phyloP scores from a whole-genome alignment of 2,797 vertebrate species.

The Leptodactylus fallax region DNA sequence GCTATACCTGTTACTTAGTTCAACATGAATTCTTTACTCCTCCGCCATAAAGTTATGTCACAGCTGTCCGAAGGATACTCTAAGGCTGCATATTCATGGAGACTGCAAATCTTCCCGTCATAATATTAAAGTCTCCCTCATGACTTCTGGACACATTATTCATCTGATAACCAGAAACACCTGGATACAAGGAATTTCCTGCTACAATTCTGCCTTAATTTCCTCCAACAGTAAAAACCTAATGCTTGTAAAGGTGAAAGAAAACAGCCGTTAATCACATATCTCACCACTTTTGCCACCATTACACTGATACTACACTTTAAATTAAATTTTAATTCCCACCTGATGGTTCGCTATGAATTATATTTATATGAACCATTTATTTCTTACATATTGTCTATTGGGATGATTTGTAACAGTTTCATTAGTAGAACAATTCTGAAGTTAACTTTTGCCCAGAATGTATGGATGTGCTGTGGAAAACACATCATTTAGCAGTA shows the following conservation, averaged over 20 bases:
- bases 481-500: neutral
- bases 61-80: conserved; percentile 67
- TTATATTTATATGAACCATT: conserved; percentile 73
- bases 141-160: conserved; percentile 70
- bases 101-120: conserved; percentile 73
- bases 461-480: conserved; percentile 60
- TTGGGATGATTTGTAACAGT: conserved; percentile 67
- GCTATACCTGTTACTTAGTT: conserved; percentile 65
- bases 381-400: conserved; percentile 68
- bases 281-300: conserved; percentile 78
- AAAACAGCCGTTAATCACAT: conserved; percentile 82
- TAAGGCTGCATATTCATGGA: conserved; percentile 69
- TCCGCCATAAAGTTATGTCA: conserved; percentile 64
- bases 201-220: conserved; percentile 84
- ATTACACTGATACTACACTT: conserved; percentile 75
- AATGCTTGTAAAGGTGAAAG: conserved; percentile 81
- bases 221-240: conserved; percentile 84
- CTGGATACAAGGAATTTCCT: conserved; percentile 85
- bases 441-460: conserved; percentile 41
- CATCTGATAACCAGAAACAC: conserved; percentile 82
- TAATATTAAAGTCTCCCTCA: conserved; percentile 69
- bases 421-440: conserved; percentile 69
- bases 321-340: conserved; percentile 87
- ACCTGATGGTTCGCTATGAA: conserved; percentile 76
- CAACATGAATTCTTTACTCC: conserved; percentile 69